Conservation (phyloP, 2,797 vertebrate species). For the Anguilla marmorata region DNA sequence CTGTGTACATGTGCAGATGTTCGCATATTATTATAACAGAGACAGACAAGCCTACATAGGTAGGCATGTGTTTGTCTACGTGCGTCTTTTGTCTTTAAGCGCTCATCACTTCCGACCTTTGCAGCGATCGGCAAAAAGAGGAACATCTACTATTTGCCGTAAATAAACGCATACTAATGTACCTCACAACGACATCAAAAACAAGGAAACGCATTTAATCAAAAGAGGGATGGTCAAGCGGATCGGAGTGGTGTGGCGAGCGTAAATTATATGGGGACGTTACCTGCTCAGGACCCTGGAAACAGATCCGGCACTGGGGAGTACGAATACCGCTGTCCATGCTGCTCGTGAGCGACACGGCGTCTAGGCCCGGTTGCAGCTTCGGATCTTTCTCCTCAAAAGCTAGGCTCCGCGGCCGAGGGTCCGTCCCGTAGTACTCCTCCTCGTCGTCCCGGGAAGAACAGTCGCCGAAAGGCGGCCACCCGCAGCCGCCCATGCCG, state of each 20-base stretch:
- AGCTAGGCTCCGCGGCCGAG: slow-evolving; percentile 69
- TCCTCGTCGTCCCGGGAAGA: slow-evolving; percentile 78
- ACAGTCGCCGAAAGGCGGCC: slow-evolving; percentile 77
- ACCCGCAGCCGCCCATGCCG: slow-evolving; percentile 74
- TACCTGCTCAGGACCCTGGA: slow-evolving; percentile 88
- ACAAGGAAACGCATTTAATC: neutral
- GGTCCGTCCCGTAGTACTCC: slow-evolving; percentile 77
- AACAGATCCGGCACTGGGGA: slow-evolving; percentile 87
- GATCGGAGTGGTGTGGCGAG: neutral
- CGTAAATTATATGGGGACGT: neutral
- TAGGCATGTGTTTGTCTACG: neutral
- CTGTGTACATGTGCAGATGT: neutral
- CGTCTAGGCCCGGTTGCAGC: slow-evolving; percentile 67
- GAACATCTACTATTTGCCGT: neutral
- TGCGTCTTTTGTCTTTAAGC: neutral
- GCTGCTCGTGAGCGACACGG: slow-evolving; percentile 77
- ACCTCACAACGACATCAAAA: neutral
- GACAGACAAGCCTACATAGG: neutral
- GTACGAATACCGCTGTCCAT: slow-evolving; percentile 79
- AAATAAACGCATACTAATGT: neutral
- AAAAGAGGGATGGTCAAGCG: neutral
- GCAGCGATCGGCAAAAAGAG: neutral
- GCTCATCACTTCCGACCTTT: neutral
- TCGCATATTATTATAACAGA: neutral
- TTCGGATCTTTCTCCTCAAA: slow-evolving; percentile 68